Conservation (phyloP, 1,140 invertebrate genomes). For the Episyrphus balteatus region DNA sequence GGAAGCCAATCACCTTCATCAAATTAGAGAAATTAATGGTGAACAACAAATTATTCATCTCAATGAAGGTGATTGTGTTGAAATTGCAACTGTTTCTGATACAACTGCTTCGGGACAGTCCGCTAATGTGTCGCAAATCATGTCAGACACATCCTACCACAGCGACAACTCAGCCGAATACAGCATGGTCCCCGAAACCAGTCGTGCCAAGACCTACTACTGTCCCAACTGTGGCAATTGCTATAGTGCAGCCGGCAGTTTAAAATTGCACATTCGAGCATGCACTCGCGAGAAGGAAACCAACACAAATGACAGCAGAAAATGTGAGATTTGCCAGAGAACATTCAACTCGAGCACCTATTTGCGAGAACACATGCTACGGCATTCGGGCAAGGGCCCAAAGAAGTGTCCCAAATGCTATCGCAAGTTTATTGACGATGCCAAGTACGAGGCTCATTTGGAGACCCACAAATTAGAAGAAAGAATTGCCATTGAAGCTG, state of each 20-base stretch:
- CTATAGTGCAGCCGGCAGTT: constrained; percentile 30
- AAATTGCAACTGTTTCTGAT: no score
- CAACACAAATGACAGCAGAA: constrained; percentile 25
- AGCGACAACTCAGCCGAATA: constrained; percentile 6
- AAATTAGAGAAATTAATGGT: neutral
- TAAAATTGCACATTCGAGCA: constrained; percentile 34
- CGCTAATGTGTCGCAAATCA: no score
- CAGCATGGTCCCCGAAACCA: neutral
- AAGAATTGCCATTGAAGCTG: constrained; percentile 28
- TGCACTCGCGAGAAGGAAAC: constrained; percentile 28
- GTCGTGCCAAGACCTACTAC: constrained; percentile 25
- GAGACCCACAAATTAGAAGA: constrained; percentile 32
- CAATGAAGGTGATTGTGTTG: no score
- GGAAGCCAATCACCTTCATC: constrained; percentile 12
- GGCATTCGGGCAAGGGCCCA: constrained; percentile 31
- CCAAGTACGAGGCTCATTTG: constrained; percentile 26
- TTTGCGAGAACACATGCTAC: constrained; percentile 34
- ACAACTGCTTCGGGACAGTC: no score
- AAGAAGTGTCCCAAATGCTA: constrained; percentile 32
- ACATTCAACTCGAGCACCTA: constrained; percentile 34
- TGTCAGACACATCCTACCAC: neutral
- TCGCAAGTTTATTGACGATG: constrained; percentile 30
- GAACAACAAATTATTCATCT: no score
- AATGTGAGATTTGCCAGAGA: constrained; percentile 31
- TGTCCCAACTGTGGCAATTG: constrained; percentile 34